Evolutionary conservation across 2,888 invertebrate genomes (phyloP).

Genomic region (Torymus texanus): DNA sequence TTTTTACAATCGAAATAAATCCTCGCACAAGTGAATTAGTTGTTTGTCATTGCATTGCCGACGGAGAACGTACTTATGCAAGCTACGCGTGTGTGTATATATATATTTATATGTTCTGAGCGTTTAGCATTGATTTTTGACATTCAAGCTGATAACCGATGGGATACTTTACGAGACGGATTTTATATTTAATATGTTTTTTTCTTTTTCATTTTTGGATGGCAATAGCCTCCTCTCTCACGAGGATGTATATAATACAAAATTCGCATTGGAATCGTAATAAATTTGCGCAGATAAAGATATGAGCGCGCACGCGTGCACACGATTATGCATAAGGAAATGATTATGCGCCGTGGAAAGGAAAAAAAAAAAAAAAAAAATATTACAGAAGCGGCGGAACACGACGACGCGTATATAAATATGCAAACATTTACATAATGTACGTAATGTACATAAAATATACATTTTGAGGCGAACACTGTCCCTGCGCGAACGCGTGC

Average conservation of each 20-base stretch:
- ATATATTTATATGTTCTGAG: no score
- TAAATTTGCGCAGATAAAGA: conserved; percentile 46
- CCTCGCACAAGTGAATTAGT: conserved; percentile 50
- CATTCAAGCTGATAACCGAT: not conserved
- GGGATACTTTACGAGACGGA: conserved; percentile 4
- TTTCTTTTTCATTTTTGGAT: not conserved
- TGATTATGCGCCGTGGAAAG: conserved; percentile 47
- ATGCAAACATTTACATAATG: conserved; percentile 50
- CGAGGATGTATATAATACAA: not conserved
- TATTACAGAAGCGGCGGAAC: conserved; percentile 48
- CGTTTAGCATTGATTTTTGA: conserved; percentile 21
- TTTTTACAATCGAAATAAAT: conserved; percentile 50
- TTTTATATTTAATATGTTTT: conserved; percentile 11
- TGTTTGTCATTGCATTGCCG: conserved; percentile 8
- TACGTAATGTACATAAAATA: conserved; percentile 51
- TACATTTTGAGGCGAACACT: conserved; percentile 36
- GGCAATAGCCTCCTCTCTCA: not conserved
- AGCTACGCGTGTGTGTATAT: not conserved
- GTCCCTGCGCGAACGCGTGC: conserved; percentile 16
- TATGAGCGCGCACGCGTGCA: conserved; percentile 21
- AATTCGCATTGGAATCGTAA: conserved; percentile 45
- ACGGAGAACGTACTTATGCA: not conserved
- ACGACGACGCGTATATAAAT: conserved; percentile 44
- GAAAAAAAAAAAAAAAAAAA: conserved; percentile 40
- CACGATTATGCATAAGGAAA: conserved; percentile 49